Evolutionary conservation across 2,797 vertebrate genomes (phyloP), one percentile per base, ranked within the genome.

Genomic region (Pempheris klunzingeri): DNA sequence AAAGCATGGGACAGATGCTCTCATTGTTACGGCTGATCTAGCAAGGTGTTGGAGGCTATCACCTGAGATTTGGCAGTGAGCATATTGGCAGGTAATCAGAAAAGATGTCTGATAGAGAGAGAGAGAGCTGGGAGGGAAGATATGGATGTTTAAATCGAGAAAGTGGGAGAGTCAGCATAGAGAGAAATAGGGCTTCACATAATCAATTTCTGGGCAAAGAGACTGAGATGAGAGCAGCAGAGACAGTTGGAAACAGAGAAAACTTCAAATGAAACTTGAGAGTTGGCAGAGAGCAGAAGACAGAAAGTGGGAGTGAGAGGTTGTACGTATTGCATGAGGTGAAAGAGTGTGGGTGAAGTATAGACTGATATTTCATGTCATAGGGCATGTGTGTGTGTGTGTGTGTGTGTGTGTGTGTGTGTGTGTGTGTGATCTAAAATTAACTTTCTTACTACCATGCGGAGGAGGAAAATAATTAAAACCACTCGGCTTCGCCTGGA

Each of bases 21-120:
- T 32, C 12, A 3, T 15, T 39, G 54, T 30, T 61, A 4, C 50
- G 53, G 39, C 24, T 0, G 28, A 53, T 57, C 3, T 22, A 10
- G 20, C 7, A 30, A 38, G 43, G 43, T 46, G 14, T 49, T n/a
- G 11, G 46, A 43, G 47, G 28, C 20, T 49, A 28, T 44, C 1
- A 3, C 5, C 47, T n/a, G 30, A 36, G 68, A 50, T 39, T 26
- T 11, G 53, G 32, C 17, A 26, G 24, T 41, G 53, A 10, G 53
- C 30, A 43, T 72, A 54, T 63, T 57, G 24, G 38, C 64, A 61
- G 54, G 41, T 50, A 64, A 81, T 78, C 44, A 66, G 38, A 58
- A 66, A 39, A 13, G 34, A 54, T 76, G 32, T 2, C 62, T 34
- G 36, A 26, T 58, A 50, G 66, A 60, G 57, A 44, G 55, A 26